Evolutionary conservation across 92 coral and sea anemone genomes (phyloP).

Genomic region (Siderastrea siderea): DNA sequence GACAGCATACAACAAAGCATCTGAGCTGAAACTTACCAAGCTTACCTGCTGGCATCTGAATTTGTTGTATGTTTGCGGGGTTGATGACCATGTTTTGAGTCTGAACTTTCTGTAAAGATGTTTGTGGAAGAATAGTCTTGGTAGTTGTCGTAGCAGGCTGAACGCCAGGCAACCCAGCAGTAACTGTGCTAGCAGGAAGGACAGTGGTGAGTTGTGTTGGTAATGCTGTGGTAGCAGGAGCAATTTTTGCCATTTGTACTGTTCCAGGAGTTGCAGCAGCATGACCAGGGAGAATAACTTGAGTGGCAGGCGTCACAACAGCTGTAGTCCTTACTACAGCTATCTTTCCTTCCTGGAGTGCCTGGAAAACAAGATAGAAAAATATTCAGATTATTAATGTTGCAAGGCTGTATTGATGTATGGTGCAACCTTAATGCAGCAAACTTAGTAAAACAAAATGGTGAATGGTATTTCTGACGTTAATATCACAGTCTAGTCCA

Average conservation of each 20-base stretch:
- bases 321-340: conserved; percentile 25
- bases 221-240: conserved; percentile 79
- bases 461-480: no score
- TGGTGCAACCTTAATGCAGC: background rate
- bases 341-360: conserved; percentile 43
- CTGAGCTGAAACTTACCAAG: conserved; percentile 21
- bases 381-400: background rate
- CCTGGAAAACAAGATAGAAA: conserved; percentile 6
- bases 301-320: conserved; percentile 66
- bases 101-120: conserved; percentile 33
- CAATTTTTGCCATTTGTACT: conserved; percentile 74
- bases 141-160: conserved; percentile 69
- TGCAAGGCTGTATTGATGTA: background rate
- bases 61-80: conserved; percentile 71
- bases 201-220: conserved; percentile 58
- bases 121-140: conserved; percentile 82
- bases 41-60: conserved; percentile 56
- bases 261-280: conserved; percentile 39
- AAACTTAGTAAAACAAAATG: no score
- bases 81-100: conserved; percentile 48
- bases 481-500: no score
- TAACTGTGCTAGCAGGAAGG: conserved; percentile 59
- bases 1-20: no score
- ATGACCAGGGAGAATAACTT: conserved; percentile 63
- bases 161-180: conserved; percentile 51